Percentiles rank a stretch among this genome's conserved stretches.
These are phyloP conservation scores for Carduelis carduelis DNA, from an alignment of 2,797 vertebrate species.

Conservation along the genomic window DNA sequence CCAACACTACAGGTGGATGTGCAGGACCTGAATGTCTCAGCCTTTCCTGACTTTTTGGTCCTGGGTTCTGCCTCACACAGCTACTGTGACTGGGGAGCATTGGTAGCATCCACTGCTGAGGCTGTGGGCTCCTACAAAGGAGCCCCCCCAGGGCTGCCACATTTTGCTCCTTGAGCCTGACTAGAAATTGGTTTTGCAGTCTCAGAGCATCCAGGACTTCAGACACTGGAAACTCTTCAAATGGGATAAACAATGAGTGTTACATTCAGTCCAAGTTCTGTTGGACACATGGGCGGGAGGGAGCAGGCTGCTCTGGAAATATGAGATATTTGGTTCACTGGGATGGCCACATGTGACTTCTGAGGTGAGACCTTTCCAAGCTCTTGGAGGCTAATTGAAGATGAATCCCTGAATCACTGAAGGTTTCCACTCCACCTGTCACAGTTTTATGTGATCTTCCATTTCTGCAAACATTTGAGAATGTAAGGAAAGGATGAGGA, in stretches of 20 bases:
- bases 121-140: background rate
- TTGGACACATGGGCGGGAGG: rapidly evolving
- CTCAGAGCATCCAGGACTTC: background rate
- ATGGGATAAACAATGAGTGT: background rate
- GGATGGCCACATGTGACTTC: background rate
- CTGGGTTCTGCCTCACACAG: background rate
- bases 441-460: background rate
- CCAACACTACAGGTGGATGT: background rate
- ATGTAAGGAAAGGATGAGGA: background rate
- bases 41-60: background rate
- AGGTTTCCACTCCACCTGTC: background rate
- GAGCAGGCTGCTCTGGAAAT: background rate
- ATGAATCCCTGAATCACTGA: background rate
- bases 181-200: background rate
- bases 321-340: background rate
- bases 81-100: background rate
- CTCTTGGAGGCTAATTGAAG: background rate
- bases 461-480: background rate
- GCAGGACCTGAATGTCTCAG: background rate
- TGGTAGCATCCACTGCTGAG: background rate
- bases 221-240: background rate
- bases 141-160: too few species aligned
- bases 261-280: background rate
- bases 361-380: rapidly evolving
- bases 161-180: background rate